Conservation (phyloP, 2,797 vertebrate genomes). For the Lepus oiostolus region DNA sequence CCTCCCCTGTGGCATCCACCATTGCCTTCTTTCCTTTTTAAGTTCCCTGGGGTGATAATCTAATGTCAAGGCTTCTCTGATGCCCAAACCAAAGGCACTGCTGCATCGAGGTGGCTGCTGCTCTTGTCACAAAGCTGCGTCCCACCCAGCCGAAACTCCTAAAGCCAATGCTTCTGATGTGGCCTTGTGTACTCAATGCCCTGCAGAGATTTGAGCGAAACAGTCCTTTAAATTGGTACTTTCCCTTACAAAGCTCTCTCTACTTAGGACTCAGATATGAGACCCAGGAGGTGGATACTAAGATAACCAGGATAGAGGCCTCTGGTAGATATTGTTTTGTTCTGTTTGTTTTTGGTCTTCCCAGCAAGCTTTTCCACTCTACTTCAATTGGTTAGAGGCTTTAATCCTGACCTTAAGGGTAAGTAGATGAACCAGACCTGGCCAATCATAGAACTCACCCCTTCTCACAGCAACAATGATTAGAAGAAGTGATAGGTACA, state of each 20-base stretch:
- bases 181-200: slow-evolving; percentile 38
- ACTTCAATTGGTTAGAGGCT: slow-evolving; percentile 30
- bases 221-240: slow-evolving; percentile 58
- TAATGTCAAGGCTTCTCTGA: slow-evolving; percentile 65
- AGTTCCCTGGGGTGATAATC: slow-evolving; percentile 65
- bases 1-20: slow-evolving; percentile 52
- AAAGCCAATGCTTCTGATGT: slow-evolving; percentile 63
- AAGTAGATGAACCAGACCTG: slow-evolving; percentile 40
- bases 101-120: slow-evolving; percentile 47
- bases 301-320: slow-evolving; percentile 15
- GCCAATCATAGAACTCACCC: background rate
- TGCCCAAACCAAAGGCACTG: slow-evolving; percentile 65
- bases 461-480: slow-evolving; percentile 44
- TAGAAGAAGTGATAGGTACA: slow-evolving; percentile 19
- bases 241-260: slow-evolving; percentile 58
- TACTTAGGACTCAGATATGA: slow-evolving; percentile 38
- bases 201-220: slow-evolving; percentile 65
- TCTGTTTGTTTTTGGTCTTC: slow-evolving; percentile 50
- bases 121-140: slow-evolving; percentile 59
- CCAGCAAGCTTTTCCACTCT: slow-evolving; percentile 19
- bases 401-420: slow-evolving; percentile 3
- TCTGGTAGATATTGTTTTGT: slow-evolving; percentile 36
- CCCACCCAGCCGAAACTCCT: slow-evolving; percentile 51
- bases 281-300: slow-evolving; percentile 3
- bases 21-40: background rate